Base-by-base conservation (phyloP, 2,888 invertebrate genomes). In the Oeneis ivallda region DNA sequence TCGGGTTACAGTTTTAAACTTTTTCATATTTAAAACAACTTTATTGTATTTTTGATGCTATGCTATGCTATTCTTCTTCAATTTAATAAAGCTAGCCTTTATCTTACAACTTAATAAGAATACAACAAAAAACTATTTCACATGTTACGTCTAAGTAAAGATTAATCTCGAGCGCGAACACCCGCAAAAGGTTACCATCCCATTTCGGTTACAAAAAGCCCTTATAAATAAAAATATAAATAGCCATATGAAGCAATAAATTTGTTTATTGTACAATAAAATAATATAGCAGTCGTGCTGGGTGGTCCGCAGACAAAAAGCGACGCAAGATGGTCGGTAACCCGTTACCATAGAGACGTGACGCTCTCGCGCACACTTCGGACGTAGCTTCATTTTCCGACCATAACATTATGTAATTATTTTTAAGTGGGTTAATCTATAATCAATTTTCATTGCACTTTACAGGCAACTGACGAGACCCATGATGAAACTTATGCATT, bases 181-280 rank as follows among this genome's bases (percentile, higher is more conserved):
- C 39, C 50, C 53, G 53, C 62, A 45, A 53, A 62, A 54, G 53
- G 62, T 54, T 34, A 54, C 54, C 26, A 54, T 62, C 53, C 53
- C 62, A 54, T 82, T 76, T 76, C 70, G 78, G 75, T 79, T 84
- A 88, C 85, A 87, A 87, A 85, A 86, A 85, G 76, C 84, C 82
- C 85, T 89, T 86, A 88, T 86, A 89, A 90, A 90, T 88, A 89
- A 88, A 89, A 88, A 86, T 85, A 88, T 85, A 89, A 88, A 90
- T 85, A 90, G 83, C 84, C 89, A 86, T 90, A 87, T 89, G 86
- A 84, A 85, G 90, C 85, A 89, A 90, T 91, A 91, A 92, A 92
- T 91, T 89, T 89, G 86, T 92, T 92, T 90, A 91, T 90, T 85
- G 88, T 89, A 89, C 86, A 90, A 91, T 91, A 92, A 92, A 91